Evolutionary conservation across 2,888 invertebrate genomes (phyloP).

Genomic region (Candidula unifasciata): DNA sequence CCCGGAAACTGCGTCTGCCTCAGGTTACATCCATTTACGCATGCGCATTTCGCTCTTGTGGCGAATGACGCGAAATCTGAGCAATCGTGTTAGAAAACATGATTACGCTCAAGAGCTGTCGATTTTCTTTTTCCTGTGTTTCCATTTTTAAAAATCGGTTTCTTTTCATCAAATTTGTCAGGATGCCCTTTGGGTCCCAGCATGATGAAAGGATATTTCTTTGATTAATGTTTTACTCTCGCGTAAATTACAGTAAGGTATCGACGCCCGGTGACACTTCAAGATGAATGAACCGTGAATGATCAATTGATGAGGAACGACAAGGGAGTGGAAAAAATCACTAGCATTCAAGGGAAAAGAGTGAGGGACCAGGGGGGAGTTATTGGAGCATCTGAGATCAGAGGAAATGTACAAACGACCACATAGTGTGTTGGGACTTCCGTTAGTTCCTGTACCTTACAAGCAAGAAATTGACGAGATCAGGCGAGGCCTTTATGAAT

Average conservation of each 20-base stretch:
- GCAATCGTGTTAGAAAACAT: conserved; percentile 34
- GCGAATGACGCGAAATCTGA: not conserved
- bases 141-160: conserved; percentile 29
- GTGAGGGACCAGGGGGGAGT: no score
- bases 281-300: conserved; percentile 41
- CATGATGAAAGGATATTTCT: conserved; percentile 43
- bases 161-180: conserved; percentile 44
- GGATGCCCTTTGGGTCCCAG: conserved; percentile 32
- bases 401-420: no score
- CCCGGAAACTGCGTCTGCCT: not conserved
- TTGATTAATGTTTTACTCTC: conserved; percentile 49
- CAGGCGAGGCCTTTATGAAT: no score
- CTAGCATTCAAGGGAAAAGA: no score
- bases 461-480: no score
- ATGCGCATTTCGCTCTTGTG: not conserved
- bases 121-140: not conserved
- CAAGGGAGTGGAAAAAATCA: no score
- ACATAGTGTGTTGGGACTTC: no score
- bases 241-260: conserved; percentile 42
- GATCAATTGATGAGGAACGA: conserved; percentile 43
- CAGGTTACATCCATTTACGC: conserved; percentile 9
- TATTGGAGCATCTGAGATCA: no score
- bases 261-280: conserved; percentile 26
- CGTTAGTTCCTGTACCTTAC: no score
- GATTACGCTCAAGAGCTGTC: conserved; percentile 24